Base-by-base conservation (phyloP, 2,797 vertebrate species). In the Nyctibius grandis region DNA sequence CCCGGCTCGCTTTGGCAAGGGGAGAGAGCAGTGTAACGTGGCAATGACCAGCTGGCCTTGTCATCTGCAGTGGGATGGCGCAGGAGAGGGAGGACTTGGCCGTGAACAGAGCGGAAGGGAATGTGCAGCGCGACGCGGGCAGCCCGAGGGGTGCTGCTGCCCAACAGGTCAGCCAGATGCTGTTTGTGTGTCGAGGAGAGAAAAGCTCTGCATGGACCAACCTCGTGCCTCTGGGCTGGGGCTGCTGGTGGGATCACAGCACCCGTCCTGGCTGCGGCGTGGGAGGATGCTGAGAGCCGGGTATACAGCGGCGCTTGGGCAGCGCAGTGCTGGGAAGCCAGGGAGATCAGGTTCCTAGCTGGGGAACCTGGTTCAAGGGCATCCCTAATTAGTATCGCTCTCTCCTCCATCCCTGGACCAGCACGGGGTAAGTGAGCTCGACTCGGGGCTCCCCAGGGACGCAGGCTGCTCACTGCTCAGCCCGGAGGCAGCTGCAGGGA, bases 101-200 rank as follows among this genome's bases (percentile, higher is more conserved):
- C 91, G 94, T 21, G 88, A 95, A 92, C 14, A 4, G 72, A 47
- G 79, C 50, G 9, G 5, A 45, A 44, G 84, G 87, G 67, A 80
- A 85, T 40, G 33, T 5, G 54, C 70, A 40, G 87, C 73, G 15
- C 8, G 0, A 9, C 3, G 29, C 34, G 1, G 59, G 19, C 86
- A 72, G 93, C 92, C 89, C 7, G 2, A 54, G n/a, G 93, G 79
- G 29, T 48, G 63, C 72, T 65, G 2, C 82, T 45, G 91, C 89
- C 73, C 59, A 5, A 25, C 3, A 74, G 78, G 70, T 60, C 86
- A 38, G 90, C 90, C 91, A 94, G 94, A 92, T 96, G 93, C 84
- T 89, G 50, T 7, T 59, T 45, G 61, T 28, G 51, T 9, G 2
- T 18, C 8, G 2, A 33, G 76, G 84, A 31, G 56, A 47, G 68